Conservation (phyloP, 1,140 invertebrate species). For the Drosophila ironensis region DNA sequence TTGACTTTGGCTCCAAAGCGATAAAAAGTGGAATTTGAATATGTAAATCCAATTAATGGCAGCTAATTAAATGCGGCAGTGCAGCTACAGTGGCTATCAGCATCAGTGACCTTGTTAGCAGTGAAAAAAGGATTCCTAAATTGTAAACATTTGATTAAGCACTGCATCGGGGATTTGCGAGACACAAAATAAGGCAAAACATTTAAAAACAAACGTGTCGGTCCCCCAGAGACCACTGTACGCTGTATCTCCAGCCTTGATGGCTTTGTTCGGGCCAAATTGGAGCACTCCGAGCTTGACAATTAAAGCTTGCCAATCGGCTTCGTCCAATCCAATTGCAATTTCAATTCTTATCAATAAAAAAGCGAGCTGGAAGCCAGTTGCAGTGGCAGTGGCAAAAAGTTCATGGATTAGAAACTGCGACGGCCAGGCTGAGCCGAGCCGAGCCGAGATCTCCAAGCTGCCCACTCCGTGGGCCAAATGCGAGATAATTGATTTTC, state of each 20-base stretch:
- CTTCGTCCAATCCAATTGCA: no score
- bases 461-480: constrained; percentile 51
- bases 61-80: constrained; percentile 13
- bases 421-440: not conserved
- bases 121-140: not conserved
- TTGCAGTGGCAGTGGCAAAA: constrained; percentile 42
- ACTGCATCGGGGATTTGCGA: no score
- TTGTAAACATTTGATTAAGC: not conserved
- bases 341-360: constrained; percentile 67
- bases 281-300: constrained; percentile 47
- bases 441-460: constrained; percentile 28
- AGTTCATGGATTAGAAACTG: constrained; percentile 65
- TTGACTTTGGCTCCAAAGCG: constrained; percentile 60
- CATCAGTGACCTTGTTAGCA: not conserved
- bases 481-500: constrained; percentile 75
- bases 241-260: constrained; percentile 7
- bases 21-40: constrained; percentile 38
- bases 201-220: not conserved
- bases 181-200: not conserved
- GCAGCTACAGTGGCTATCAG: constrained; percentile 25
- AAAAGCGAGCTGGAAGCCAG: constrained; percentile 38
- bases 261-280: constrained; percentile 44
- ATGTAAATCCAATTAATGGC: constrained; percentile 42
- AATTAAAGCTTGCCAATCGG: constrained; percentile 41
- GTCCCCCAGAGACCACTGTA: constrained; percentile 13